Conservation (phyloP, 2,113 vertebrate genomes). For the Chascanopsetta lugubris region DNA sequence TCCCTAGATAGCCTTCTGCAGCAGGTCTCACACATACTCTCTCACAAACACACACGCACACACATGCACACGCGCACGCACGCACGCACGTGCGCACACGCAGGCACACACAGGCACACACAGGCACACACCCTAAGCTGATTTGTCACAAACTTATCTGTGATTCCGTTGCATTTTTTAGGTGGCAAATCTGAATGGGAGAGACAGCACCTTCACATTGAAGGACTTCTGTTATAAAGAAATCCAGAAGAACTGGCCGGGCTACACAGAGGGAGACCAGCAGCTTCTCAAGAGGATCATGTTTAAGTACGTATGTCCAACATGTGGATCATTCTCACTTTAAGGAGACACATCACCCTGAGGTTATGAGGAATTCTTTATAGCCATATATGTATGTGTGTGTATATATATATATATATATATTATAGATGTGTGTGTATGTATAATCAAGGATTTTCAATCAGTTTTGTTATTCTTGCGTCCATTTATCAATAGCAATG, state of each 20-base stretch:
- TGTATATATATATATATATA: no score
- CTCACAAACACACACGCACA: neutral
- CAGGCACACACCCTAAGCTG: neutral
- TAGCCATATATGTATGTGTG: no score
- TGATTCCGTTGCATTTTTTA: constrained; percentile 55
- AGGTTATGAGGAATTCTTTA: no score
- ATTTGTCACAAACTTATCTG: neutral
- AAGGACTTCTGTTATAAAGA: constrained; percentile 92
- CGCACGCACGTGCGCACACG: neutral
- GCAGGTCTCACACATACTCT: constrained; percentile 82
- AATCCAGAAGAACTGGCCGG: constrained; percentile 95
- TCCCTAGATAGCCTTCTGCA: constrained; percentile 91
- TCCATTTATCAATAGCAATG: no score
- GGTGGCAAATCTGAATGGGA: constrained; percentile 91
- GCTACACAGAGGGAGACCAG: constrained; percentile 95
- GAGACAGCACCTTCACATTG: constrained; percentile 92
- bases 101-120: neutral
- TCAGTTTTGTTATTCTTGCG: no score
- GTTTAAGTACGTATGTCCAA: constrained; percentile 85
- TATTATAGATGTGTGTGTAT: no score
- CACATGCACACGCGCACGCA: neutral
- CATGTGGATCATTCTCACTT: neutral
- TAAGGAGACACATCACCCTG: neutral
- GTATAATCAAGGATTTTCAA: no score
- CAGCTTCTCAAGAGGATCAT: constrained; percentile 93